Conservation (phyloP, 2,113 vertebrate genomes). For the Chitala chitala region DNA sequence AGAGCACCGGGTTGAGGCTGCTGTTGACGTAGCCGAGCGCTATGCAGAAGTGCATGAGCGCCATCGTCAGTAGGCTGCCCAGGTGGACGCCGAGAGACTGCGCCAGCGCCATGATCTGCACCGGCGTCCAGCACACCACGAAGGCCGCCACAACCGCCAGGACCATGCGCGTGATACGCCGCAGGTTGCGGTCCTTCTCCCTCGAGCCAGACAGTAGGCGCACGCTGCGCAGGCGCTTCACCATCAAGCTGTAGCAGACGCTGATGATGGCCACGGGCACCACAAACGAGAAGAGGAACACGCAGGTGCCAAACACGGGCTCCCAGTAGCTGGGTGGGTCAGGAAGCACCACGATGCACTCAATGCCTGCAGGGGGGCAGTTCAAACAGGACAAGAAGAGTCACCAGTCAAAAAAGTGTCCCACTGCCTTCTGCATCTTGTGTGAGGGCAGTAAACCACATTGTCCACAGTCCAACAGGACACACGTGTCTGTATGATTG, state of each 20-base stretch:
- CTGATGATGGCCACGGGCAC: conserved; percentile 89
- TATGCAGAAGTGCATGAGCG: conserved; percentile 90
- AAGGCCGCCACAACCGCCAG: conserved; percentile 91
- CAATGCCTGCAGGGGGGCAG: conserved; percentile 46
- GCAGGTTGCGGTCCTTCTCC: conserved; percentile 88
- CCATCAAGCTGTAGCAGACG: conserved; percentile 90
- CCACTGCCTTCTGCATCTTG: no score
- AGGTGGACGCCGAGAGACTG: conserved; percentile 86
- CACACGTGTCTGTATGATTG: no score
- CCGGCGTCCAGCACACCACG: conserved; percentile 93
- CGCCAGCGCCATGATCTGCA: conserved; percentile 93
- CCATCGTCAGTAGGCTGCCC: conserved; percentile 79
- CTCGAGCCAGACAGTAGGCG: conserved; percentile 89
- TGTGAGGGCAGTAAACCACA: no score
- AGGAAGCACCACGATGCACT: conserved; percentile 83
- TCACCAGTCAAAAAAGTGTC: neutral
- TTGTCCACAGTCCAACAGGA: no score
- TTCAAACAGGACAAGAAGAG: neutral
- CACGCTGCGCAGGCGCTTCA: conserved; percentile 81
- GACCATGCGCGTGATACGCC: conserved; percentile 92
- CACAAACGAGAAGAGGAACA: conserved; percentile 93
- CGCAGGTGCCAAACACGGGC: conserved; percentile 88
- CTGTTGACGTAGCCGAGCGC: conserved; percentile 94
- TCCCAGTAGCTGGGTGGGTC: conserved; percentile 91
- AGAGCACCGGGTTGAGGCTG: conserved; percentile 91